Base-by-base conservation (phyloP, 2,888 invertebrate genomes). In the Drosophila pegasa region DNA sequence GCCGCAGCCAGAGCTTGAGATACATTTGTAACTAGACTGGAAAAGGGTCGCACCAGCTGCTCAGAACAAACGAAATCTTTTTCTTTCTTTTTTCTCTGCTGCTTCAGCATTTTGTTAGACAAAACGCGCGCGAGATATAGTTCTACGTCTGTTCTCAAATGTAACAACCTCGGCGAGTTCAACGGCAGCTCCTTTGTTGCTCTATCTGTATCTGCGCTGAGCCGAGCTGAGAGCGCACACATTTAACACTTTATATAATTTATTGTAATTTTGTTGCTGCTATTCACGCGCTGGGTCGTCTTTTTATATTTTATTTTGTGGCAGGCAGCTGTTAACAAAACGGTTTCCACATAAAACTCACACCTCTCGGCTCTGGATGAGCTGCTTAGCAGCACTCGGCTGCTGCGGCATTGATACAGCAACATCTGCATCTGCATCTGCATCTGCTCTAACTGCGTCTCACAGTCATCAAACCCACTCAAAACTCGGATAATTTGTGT, bases 211-310 rank as follows among this genome's bases (percentile, higher is more conserved):
- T 45, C 40, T 71, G 29, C 3, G 41, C 45, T 25, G 31, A 51
- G 38, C 63, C 41, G n/a, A 25, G 31, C 55, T 16, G 58, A 48
- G 27, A 20, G 35, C 3, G 35, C 31, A 58, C 65, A 84, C 69
- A 87, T 77, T 87, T 89, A 87, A 87, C 89, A 88, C 88, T 85
- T 82, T 89, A 86, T 87, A 85, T 85, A 82, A 89, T 85, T 85
- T 88, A 89, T 86, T 85, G 73, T 85, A 71, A 85, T 89, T 81
- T 65, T 45, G 54, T 63, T 61, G 73, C 33, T 65, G 64, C 59
- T 70, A 69, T 88, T 78, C 87, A 64, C 50, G 37, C 51, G 31
- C 41, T 48, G 35, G 37, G 37, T 54, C 47, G 25, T 22, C 35
- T 41, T 25, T 55, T 45, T 67, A n/a, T 22, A 14, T 40, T 38